These are phyloP conservation scores for Empidonax traillii DNA, from an alignment of 2,113 vertebrate genomes.

Conservation along the genomic window DNA sequence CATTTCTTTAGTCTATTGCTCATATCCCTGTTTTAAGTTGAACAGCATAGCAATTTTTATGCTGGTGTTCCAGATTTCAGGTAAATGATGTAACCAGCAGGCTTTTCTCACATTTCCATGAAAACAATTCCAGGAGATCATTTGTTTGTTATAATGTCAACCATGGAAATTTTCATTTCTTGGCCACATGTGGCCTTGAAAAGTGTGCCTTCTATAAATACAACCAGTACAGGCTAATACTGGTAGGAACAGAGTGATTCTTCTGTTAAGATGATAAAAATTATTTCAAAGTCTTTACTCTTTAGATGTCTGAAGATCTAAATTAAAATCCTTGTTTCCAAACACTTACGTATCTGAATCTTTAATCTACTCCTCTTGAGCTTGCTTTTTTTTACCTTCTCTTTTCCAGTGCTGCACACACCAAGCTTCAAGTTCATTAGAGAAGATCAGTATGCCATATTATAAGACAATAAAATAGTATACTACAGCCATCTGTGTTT, in stretches of 20 bases:
- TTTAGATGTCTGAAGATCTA: neutral
- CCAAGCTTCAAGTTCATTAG: neutral
- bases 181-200: neutral
- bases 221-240: neutral
- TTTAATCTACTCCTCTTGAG: neutral
- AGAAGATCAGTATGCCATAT: neutral
- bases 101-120: neutral
- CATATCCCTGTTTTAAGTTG: neutral
- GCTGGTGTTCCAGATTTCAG: neutral
- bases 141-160: neutral
- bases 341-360: neutral
- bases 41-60: neutral
- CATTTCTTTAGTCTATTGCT: neutral
- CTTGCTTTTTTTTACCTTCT: accelerated
- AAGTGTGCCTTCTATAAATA: neutral
- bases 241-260: neutral
- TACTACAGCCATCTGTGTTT: neutral
- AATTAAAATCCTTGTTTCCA: neutral
- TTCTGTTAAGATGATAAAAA: too few species aligned
- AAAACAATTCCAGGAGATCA: constrained; percentile 7
- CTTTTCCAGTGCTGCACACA: neutral
- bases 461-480: neutral
- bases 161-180: neutral
- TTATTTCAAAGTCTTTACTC: neutral
- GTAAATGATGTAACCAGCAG: neutral